These are phyloP conservation scores for Drosophila koepferae DNA, from an alignment of 2,888 invertebrate species.

Conservation along the genomic window DNA sequence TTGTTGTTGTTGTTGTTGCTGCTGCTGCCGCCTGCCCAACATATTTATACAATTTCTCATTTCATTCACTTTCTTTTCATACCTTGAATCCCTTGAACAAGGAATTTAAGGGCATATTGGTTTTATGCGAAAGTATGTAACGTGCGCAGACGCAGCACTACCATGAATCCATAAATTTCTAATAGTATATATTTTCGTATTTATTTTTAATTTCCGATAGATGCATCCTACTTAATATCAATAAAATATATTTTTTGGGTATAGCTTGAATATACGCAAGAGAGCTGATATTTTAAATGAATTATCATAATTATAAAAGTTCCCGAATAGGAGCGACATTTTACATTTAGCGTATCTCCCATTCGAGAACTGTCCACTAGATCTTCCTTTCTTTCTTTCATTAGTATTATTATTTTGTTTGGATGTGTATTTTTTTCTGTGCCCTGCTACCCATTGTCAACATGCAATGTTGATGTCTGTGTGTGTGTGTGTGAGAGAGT, in stretches of 20 bases:
- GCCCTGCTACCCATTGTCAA: constrained; percentile 49
- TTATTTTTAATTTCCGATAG: too few species aligned
- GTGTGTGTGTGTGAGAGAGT: constrained; percentile 9
- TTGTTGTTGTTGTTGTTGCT: constrained; percentile 13
- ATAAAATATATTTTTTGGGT: too few species aligned
- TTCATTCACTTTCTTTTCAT: constrained; percentile 68
- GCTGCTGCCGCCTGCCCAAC: constrained; percentile 57
- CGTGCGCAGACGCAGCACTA: background rate
- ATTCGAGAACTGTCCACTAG: too few species aligned
- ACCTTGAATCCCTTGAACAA: background rate
- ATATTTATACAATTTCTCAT: constrained; percentile 80
- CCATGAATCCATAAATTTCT: background rate
- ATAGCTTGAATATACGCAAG: too few species aligned
- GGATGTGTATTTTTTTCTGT: constrained; percentile 9
- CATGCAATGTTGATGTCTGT: constrained; percentile 12
- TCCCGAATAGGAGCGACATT: too few species aligned
- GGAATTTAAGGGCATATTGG: background rate
- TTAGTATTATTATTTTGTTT: constrained; percentile 6
- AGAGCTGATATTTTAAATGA: too few species aligned
- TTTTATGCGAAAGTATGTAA: background rate
- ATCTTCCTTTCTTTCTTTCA: constrained; percentile 13
- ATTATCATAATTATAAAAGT: too few species aligned
- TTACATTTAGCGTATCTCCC: background rate
- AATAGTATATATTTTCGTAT: too few species aligned
- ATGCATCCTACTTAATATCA: too few species aligned